A percentile compares a stretch with the other conserved stretches of the same genome.
Evolutionary conservation across 2,797 vertebrate species (phyloP).

Genomic region (Odontamblyopus rebecca): DNA sequence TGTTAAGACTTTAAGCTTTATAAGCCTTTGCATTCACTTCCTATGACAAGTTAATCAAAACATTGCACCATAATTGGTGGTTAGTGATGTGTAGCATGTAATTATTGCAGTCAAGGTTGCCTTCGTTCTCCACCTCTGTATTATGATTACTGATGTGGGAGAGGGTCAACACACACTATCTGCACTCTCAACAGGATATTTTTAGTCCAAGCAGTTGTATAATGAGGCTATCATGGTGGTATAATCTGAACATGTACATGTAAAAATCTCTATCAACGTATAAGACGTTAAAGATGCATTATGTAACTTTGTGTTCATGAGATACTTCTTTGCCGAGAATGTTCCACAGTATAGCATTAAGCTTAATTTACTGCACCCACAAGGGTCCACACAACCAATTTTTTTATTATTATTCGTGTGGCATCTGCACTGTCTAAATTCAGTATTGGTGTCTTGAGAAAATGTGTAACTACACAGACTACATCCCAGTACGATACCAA

Average conservation of each 20-base stretch:
- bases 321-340: too few species aligned
- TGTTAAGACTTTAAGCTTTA: slow-evolving; percentile 31
- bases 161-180: slow-evolving; percentile 36
- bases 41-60: slow-evolving; percentile 61
- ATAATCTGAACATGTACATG: not conserved
- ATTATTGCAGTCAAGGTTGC: slow-evolving; percentile 62
- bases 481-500: too few species aligned
- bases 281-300: too few species aligned
- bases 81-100: slow-evolving; percentile 64
- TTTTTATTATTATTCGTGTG: too few species aligned
- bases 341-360: too few species aligned
- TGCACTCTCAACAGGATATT: slow-evolving; percentile 7
- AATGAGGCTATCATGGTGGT: not conserved
- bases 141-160: slow-evolving; percentile 27
- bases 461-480: too few species aligned
- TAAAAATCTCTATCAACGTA: too few species aligned
- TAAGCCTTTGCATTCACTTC: slow-evolving; percentile 41
- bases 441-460: too few species aligned
- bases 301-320: too few species aligned
- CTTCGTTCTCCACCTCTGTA: slow-evolving; percentile 47
- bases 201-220: not conserved
- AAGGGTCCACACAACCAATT: too few species aligned
- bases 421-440: too few species aligned
- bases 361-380: too few species aligned
- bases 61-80: slow-evolving; percentile 63